phyloP scores from a whole-genome alignment of 2,797 vertebrate genomes.

The Neopelma chrysocephalum region DNA sequence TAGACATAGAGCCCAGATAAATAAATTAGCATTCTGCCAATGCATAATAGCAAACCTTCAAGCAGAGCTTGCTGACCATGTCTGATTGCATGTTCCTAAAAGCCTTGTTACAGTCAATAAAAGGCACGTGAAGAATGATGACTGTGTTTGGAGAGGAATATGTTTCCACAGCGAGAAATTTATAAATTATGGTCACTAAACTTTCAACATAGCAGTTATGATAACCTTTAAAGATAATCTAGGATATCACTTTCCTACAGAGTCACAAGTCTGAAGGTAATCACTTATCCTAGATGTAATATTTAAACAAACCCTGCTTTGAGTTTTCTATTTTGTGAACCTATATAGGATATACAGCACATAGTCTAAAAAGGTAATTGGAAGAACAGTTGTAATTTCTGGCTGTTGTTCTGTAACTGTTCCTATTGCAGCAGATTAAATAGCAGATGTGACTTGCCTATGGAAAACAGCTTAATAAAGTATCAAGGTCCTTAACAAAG shows the following conservation, averaged over 20 bases:
- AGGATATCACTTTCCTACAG: neutral
- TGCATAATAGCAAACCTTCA: neutral
- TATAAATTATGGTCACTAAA: neutral
- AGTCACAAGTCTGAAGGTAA: neutral
- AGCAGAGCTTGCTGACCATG: neutral
- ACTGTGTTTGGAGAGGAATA: neutral
- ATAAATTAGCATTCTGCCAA: neutral
- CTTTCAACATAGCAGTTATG: neutral
- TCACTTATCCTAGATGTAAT: neutral
- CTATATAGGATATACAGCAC: neutral
- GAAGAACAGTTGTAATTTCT: neutral
- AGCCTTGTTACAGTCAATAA: slow-evolving; percentile 5
- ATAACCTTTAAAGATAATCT: neutral
- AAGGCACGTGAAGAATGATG: neutral
- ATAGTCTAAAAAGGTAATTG: neutral
- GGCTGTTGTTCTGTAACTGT: neutral
- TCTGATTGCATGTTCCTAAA: neutral
- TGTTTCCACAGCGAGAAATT: neutral
- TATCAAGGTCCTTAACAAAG: neutral
- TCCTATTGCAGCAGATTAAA: neutral
- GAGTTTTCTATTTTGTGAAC: neutral
- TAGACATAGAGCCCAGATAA: neutral
- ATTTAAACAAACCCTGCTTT: neutral
- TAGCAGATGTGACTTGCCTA: neutral
- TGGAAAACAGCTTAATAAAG: neutral